Conservation (phyloP, 1,140 invertebrate species). For the Drosophila rufa region DNA sequence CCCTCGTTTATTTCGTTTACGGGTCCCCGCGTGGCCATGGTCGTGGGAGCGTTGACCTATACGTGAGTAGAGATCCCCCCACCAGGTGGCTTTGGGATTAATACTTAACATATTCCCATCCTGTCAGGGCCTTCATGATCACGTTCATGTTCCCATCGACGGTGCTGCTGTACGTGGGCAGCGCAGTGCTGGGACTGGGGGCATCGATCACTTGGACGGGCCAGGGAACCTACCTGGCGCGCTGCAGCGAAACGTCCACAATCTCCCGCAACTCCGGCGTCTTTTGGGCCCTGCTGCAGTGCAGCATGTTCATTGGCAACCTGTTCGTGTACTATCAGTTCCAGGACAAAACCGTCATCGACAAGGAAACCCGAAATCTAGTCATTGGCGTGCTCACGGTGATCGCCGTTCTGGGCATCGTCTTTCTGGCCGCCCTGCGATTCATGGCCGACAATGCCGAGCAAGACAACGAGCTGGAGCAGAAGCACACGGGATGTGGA, state of each 20-base stretch:
- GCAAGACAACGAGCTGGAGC: slow-evolving; percentile 86
- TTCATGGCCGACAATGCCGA: slow-evolving; percentile 86
- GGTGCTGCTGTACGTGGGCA: slow-evolving; percentile 93
- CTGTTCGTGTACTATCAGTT: slow-evolving; percentile 97
- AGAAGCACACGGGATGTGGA: slow-evolving; percentile 86
- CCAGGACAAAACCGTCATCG: slow-evolving; percentile 90
- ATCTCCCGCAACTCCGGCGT: slow-evolving; percentile 97
- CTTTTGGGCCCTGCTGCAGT: slow-evolving; percentile 98
- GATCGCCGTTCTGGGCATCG: slow-evolving; percentile 89
- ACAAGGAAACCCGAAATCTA: slow-evolving; percentile 88
- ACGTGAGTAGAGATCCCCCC: slow-evolving; percentile 86
- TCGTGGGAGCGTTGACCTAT: slow-evolving; percentile 92
- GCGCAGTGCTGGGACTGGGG: slow-evolving; percentile 94
- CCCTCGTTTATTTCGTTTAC: slow-evolving; percentile 94
- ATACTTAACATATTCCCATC: slow-evolving; percentile 20
- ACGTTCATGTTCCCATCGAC: slow-evolving; percentile 94
- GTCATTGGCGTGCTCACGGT: slow-evolving; percentile 92
- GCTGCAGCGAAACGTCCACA: slow-evolving; percentile 94
- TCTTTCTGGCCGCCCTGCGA: slow-evolving; percentile 89
- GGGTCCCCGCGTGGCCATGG: slow-evolving; percentile 93
- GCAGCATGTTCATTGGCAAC: slow-evolving; percentile 96
- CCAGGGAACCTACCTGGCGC: slow-evolving; percentile 96
- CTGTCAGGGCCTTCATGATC: slow-evolving; percentile 90
- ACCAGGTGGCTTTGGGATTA: background rate
- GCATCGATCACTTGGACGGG: slow-evolving; percentile 96